Conservation (phyloP, 2,113 vertebrate genomes). For the Condylura cristata region DNA sequence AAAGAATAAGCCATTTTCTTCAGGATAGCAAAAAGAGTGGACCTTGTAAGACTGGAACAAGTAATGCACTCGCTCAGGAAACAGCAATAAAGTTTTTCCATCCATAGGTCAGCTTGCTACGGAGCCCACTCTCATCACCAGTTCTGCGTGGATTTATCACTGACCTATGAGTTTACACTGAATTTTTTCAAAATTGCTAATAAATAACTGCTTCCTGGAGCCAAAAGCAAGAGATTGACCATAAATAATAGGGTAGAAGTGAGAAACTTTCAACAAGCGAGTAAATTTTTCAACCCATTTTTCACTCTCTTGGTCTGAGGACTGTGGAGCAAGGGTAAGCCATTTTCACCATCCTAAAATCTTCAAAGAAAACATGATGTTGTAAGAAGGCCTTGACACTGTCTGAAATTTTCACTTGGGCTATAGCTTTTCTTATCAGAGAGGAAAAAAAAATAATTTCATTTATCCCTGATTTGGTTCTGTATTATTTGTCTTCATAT, state of each 20-base stretch:
- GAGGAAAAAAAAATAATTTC: background rate
- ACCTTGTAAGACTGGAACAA: background rate
- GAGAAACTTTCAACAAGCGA: constrained; percentile 37
- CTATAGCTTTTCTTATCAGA: background rate
- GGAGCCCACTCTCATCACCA: background rate
- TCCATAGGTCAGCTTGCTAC: background rate
- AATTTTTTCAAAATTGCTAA: constrained; percentile 30
- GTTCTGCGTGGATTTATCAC: constrained; percentile 13
- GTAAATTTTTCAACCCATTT: constrained; percentile 17
- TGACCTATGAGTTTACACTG: background rate
- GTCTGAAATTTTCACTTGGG: background rate
- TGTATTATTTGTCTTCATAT: constrained; percentile 1
- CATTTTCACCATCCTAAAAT: background rate
- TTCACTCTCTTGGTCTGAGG: background rate
- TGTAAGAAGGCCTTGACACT: background rate
- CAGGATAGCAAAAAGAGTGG: background rate
- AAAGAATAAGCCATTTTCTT: background rate
- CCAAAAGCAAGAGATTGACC: background rate
- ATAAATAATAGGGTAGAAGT: background rate
- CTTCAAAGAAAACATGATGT: background rate
- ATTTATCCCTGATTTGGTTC: background rate
- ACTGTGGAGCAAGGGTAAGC: background rate
- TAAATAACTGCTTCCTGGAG: constrained; percentile 41
- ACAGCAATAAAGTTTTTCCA: background rate
- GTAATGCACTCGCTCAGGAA: background rate